Base-by-base conservation (phyloP, 2,113 vertebrate species). In the Ophthalmolycus amberensis region DNA sequence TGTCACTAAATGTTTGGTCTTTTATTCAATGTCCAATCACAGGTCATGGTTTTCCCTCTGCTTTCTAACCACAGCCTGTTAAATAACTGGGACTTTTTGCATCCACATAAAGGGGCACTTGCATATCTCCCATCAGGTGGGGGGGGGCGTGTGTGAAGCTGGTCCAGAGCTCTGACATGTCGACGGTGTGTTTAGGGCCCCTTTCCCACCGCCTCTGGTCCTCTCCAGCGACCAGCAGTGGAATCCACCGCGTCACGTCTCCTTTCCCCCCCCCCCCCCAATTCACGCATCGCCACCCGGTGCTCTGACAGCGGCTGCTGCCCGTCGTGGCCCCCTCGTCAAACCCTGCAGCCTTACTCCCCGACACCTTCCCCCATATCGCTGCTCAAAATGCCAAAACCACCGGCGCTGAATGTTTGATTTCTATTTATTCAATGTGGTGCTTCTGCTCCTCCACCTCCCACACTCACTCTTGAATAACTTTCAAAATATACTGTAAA, bases 281-380 rank as follows among this genome's bases (percentile, higher is more conserved):
- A 66, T 93, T 94, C 91, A 94, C 75, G 91, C 93, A 94, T 94
- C 94, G 93, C 87, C 90, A 93, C 93, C 90, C 91, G 91, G 85
- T 68, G 74, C 83, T 85, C 90, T 94, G 92, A 94, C 93, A 95
- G 92, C 88, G 65, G 79, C 87, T 81, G 87, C 87, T 79, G 88
- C 86, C 91, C 88, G 22, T 89, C 72, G 18, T 71, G 71, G 86
- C 81, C 79, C 79, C 85, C 89, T 89, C 82, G 85, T 93, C 91
- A 91, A 90, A 91, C 68, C 87, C 86, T 67, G 75, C 89, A 87
- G 76, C 90, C 89, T 71, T 73, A 86, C 77, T 71, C 84, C 84
- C 56, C 84, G 90, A 92, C 90, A 90, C 89, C 76, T 84, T 79
- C 71, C 88, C 69, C 84, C 79, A 85, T 80, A 90, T 85, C 81